Percentiles rank a stretch among this genome's conserved stretches.
These are phyloP conservation scores for Blennius ocellaris DNA, from an alignment of 2,113 vertebrate species.

Conservation along the genomic window DNA sequence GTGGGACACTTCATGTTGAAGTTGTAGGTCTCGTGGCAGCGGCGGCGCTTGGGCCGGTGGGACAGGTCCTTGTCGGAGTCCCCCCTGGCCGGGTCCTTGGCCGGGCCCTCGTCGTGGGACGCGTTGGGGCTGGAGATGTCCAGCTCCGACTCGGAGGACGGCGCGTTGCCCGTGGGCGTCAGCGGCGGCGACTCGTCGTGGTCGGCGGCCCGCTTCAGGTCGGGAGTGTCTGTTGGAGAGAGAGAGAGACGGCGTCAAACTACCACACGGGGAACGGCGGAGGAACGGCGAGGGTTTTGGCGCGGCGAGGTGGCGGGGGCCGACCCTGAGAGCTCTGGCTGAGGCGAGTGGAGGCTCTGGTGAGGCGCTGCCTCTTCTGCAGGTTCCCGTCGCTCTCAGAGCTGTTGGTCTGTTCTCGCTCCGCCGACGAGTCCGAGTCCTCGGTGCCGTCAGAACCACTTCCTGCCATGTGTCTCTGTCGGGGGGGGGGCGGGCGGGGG, in stretches of 20 bases:
- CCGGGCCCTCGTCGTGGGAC: constrained; percentile 94
- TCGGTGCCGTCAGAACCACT: constrained; percentile 98
- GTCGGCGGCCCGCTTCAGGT: constrained; percentile 91
- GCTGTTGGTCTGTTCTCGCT: constrained; percentile 96
- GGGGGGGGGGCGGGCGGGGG: constrained; percentile 3
- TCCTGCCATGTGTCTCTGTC: constrained; percentile 91
- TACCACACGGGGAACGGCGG: background rate
- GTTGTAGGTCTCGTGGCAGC: constrained; percentile 99
- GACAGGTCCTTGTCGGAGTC: constrained; percentile 97
- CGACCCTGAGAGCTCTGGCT: constrained; percentile 98
- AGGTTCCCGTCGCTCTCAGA: constrained; percentile 94
- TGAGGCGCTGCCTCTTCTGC: constrained; percentile 90
- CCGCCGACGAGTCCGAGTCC: constrained; percentile 97
- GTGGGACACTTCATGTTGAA: constrained; percentile 99
- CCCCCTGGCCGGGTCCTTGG: constrained; percentile 93
- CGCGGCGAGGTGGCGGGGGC: too few relatives aligned
- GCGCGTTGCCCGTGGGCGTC: constrained; percentile 97
- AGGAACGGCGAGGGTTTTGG: too few relatives aligned
- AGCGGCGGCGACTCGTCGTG: constrained; percentile 97
- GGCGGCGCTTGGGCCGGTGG: constrained; percentile 95
- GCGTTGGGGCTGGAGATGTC: constrained; percentile 98
- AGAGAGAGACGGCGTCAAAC: constrained; percentile 17
- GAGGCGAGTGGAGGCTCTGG: constrained; percentile 94
- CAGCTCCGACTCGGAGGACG: constrained; percentile 98
- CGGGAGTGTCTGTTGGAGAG: constrained; percentile 78